Conservation (phyloP, 2,797 vertebrate species). For the Labeo calbasu region DNA sequence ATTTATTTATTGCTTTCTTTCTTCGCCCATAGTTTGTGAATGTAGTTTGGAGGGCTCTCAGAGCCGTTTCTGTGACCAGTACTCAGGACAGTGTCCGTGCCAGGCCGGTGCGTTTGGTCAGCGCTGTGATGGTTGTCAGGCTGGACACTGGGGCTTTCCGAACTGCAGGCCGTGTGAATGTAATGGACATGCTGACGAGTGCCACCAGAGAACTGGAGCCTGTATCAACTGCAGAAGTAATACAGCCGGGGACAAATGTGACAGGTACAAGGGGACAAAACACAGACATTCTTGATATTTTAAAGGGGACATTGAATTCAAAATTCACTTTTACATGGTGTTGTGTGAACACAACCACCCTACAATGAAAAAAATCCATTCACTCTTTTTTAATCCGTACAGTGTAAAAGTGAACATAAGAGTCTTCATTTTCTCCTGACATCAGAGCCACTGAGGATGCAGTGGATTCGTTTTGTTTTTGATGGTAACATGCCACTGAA, state of each 20-base stretch:
- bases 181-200: slow-evolving; percentile 85
- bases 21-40: slow-evolving; percentile 79
- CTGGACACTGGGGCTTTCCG: slow-evolving; percentile 93
- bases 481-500: too few species aligned
- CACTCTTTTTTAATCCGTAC: too few species aligned
- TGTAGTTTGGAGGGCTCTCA: slow-evolving; percentile 88
- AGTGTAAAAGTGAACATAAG: too few species aligned
- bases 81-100: slow-evolving; percentile 88
- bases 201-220: slow-evolving; percentile 81
- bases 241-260: slow-evolving; percentile 86
- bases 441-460: too few species aligned
- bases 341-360: too few species aligned
- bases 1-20: not conserved
- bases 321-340: too few species aligned
- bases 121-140: slow-evolving; percentile 88
- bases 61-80: slow-evolving; percentile 83
- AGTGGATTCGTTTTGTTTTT: too few species aligned
- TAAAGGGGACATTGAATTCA: not conserved
- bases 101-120: slow-evolving; percentile 85
- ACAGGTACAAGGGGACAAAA: slow-evolving; percentile 76
- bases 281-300: not conserved
- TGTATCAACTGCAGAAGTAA: slow-evolving; percentile 86
- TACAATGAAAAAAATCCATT: too few species aligned
- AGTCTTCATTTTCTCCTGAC: too few species aligned
- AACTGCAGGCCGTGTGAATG: slow-evolving; percentile 88